Base-by-base conservation (phyloP, 2,888 invertebrate species). In the Tanytarsus gracilentus region DNA sequence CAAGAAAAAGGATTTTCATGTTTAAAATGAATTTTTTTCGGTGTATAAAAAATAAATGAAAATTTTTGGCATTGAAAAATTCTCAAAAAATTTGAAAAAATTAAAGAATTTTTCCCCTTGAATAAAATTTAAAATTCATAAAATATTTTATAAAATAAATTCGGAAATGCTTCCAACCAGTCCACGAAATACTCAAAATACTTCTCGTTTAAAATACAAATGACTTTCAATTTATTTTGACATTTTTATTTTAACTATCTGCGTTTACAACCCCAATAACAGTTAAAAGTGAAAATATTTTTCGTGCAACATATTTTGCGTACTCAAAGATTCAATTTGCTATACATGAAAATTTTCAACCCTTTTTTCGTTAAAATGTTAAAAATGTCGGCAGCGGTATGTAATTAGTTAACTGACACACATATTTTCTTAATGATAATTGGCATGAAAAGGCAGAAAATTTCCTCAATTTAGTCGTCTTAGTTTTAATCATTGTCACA, bases 1-100 rank as follows among this genome's bases (percentile, higher is more conserved):
- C 26, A 49, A 49, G 27, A 48, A 49, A 53, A 53, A 53, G 53
- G 53, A 53, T 53, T 53, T 53, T 36, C 53, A 53, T 53, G 53
- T 36, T 53, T 33, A 53, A 26, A 33, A 44, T 21, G 16, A 36
- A 6, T 36, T 36, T 36, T 36, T 36, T 36, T 36, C 9, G 36
- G 9, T 7, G 5, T 7, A 9, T 29, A 9, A 29, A 29, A 29
- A 9, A 9, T 14, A 2, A 16, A 2, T 36, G 4, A 14, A 14
- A 3, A 14, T 36, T 36, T 36, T 36, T 36, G 7, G 4, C 11
- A 11, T 2, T 7, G 2, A 16, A 11, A 44, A 44, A 44, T 21
- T 44, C 18, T 44, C 11, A 18, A 16, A 21, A 44, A 44, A 16
- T 7, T 21, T 21, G 23, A 44, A 7, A 21, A 21, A 44, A n/a